phyloP scores from a whole-genome alignment of 1,140 invertebrate species.

The Helicoverpa zea region DNA sequence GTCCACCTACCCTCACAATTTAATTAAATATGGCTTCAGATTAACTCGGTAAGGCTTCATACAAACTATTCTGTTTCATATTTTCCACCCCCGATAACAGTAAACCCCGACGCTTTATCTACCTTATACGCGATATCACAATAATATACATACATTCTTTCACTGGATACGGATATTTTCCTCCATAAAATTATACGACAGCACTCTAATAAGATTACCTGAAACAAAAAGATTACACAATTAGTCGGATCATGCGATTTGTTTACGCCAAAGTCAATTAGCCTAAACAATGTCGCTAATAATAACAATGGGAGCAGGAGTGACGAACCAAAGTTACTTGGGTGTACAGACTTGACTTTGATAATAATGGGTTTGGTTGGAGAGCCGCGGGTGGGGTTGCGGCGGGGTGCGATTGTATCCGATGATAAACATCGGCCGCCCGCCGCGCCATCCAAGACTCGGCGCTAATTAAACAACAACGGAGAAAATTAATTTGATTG shows the following conservation, averaged over 20 bases:
- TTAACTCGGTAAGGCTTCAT: conserved; percentile 82
- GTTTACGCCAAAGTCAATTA: conserved; percentile 73
- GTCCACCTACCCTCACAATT: conserved; percentile 79
- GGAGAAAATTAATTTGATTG: conserved; percentile 85
- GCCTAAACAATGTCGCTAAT: conserved; percentile 78
- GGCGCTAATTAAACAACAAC: conserved; percentile 85
- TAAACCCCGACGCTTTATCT: conserved; percentile 32
- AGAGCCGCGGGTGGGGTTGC: conserved; percentile 57
- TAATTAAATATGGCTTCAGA: conserved; percentile 86
- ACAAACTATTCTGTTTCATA: conserved; percentile 82
- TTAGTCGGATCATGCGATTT: conserved; percentile 71
- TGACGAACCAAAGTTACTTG: conserved; percentile 85
- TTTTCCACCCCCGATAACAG: conserved; percentile 61
- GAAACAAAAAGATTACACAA: conserved; percentile 77
- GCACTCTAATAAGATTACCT: conserved; percentile 69
- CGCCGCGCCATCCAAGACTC: conserved; percentile 79
- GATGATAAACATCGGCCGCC: conserved; percentile 85
- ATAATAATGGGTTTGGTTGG: conserved; percentile 83
- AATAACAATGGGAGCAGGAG: conserved; percentile 78
- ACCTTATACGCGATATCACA: conserved; percentile 6
- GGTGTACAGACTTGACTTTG: conserved; percentile 83
- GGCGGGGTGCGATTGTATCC: conserved; percentile 79
- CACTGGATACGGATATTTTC: conserved; percentile 27
- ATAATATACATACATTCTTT: conserved; percentile 38
- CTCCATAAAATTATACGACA: conserved; percentile 43